Conservation (phyloP, 2,888 invertebrate species). For the Anarsia innoxiella region DNA sequence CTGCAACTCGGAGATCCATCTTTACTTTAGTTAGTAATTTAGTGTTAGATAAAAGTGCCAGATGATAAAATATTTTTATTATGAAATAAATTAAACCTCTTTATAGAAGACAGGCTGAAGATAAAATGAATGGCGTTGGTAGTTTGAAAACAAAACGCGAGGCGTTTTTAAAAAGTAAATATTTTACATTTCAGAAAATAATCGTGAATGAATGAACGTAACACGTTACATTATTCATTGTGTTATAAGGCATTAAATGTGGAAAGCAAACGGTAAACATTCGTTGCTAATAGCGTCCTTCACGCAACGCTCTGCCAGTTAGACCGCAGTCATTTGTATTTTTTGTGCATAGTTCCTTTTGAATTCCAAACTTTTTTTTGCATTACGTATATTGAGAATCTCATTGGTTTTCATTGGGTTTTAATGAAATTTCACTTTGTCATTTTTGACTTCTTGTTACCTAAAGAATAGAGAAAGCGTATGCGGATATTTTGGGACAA, state of each 20-base stretch:
- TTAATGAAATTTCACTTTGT: background rate
- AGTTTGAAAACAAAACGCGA: too few relatives aligned
- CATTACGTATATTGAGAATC: background rate
- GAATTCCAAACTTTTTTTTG: background rate
- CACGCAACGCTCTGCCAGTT: constrained; percentile 14
- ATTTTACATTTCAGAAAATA: constrained; percentile 2
- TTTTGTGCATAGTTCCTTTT: constrained; percentile 16
- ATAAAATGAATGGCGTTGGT: constrained; percentile 2
- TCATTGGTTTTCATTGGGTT: background rate
- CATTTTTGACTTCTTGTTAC: background rate
- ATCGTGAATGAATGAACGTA: constrained; percentile 5
- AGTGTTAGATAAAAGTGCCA: constrained; percentile 64
- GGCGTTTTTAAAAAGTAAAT: background rate
- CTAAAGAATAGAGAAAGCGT: background rate
- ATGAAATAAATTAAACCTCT: constrained; percentile 15
- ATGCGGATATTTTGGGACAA: background rate
- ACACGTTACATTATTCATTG: constrained; percentile 7
- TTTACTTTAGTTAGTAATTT: constrained; percentile 24
- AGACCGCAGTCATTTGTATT: constrained; percentile 12
- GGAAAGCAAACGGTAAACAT: constrained; percentile 6
- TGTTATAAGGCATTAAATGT: constrained; percentile 4
- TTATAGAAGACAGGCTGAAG: constrained; percentile 9
- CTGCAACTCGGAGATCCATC: background rate
- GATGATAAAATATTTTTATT: constrained; percentile 28
- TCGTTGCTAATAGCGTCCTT: constrained; percentile 14